Base-by-base conservation (phyloP, 1,140 invertebrate species). In the Potamilus streckersoni region DNA sequence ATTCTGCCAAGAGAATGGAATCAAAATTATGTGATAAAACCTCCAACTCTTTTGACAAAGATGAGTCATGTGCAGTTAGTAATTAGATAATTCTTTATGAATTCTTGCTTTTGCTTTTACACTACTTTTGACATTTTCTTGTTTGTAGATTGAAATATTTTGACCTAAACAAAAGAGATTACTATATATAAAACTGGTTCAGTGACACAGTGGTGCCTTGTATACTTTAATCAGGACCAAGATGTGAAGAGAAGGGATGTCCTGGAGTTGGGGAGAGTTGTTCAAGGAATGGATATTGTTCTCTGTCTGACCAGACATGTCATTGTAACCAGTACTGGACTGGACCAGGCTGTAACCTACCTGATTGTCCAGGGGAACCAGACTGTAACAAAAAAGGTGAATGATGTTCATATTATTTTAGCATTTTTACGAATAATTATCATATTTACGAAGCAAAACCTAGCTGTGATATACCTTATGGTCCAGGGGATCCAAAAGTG, bases 281-380 rank as follows among this genome's bases (percentile, higher is more conserved):
- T 76, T 85, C 82, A 20, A 88, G 89, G 13, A 88, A 89, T 79
- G 90, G 90, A 17, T 83, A 79, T 74, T 91, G 90, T 80, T 81
- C 85, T 58, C 83, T 83, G 3, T 71, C 81, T 49, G 77, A 81
- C 27, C 84, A 86, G 77, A 81, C 76, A 4, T 86, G 85, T 73
- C 74, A 73, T 5, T 86, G 85, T 80, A 66, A 85, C 71, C 70
- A 76, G 16, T 77, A 77, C 59, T 86, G 84, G 84, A 84, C 79
- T 60, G 85, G 81, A 23, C 71, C 70, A 12, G 85, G 83, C 27
- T 86, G 85, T 79, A 76, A 83, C 57, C 59, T 75, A 5, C 82
- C 80, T 38, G 79, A 86, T 68, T 86, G 85, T 65, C 82, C 83
- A 31, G 84, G 84, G 15, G 73, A 78, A 15, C 82, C 82, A 15